These are phyloP conservation scores for Hippolais icterina DNA, from an alignment of 2,113 vertebrate genomes.

Conservation along the genomic window DNA sequence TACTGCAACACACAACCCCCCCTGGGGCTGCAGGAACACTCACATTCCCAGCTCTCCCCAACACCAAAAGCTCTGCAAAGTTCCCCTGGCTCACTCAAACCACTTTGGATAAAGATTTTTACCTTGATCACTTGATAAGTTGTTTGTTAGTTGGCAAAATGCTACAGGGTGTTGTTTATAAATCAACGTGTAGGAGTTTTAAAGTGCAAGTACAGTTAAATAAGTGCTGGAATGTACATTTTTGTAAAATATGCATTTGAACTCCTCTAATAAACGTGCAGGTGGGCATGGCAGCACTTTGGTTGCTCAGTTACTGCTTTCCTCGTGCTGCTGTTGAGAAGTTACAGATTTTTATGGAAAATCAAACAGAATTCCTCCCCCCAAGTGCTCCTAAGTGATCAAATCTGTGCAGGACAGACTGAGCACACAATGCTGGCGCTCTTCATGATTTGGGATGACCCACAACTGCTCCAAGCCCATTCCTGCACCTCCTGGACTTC, in stretches of 20 bases:
- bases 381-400: background rate
- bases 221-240: background rate
- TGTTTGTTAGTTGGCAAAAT: background rate
- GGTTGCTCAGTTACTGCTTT: background rate
- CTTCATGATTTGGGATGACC: fast-evolving
- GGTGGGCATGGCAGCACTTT: background rate
- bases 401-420: background rate
- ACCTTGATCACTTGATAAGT: fast-evolving
- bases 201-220: background rate
- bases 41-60: background rate
- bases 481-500: background rate
- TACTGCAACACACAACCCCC: conserved; percentile 61
- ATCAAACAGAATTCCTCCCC: background rate
- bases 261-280: background rate
- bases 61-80: background rate
- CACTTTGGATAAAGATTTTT: background rate
- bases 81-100: background rate
- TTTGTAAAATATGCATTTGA: background rate
- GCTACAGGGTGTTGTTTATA: fast-evolving
- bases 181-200: fast-evolving
- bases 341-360: background rate
- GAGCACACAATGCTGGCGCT: fast-evolving
- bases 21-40: background rate
- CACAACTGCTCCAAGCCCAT: fast-evolving
- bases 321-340: background rate